Percentiles rank a stretch among this genome's conserved stretches.
Evolutionary conservation across 2,113 vertebrate genomes (phyloP).

Genomic region (Zosterops pallidus): DNA sequence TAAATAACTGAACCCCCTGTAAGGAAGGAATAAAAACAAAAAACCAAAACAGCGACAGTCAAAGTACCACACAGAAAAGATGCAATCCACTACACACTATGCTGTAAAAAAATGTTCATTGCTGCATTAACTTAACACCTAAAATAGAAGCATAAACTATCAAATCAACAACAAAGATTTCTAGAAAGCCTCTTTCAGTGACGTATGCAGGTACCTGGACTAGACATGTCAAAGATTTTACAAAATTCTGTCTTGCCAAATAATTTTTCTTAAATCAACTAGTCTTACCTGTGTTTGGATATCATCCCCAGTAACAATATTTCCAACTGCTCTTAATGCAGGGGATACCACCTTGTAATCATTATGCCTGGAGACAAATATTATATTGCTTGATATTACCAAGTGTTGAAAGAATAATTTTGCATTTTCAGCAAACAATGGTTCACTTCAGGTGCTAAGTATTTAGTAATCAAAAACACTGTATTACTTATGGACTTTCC

Average conservation of each 20-base stretch:
- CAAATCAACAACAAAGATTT: not conserved
- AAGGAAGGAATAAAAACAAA: not conserved
- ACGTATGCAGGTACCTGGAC: rapidly evolving
- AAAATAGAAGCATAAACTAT: not conserved
- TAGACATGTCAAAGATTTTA: not conserved
- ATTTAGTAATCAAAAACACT: not conserved
- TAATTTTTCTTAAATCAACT: not conserved
- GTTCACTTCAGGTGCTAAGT: not conserved
- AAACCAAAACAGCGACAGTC: not conserved
- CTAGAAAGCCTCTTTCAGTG: not conserved
- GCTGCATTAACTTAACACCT: not conserved
- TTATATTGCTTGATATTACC: not conserved
- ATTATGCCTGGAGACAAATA: slow-evolving; percentile 81
- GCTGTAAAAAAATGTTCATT: not conserved
- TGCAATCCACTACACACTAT: not conserved
- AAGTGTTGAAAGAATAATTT: not conserved
- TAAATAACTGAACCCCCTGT: not conserved
- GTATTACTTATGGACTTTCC: not conserved
- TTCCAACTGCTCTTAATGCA: slow-evolving; percentile 89
- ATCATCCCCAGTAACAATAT: slow-evolving; percentile 92
- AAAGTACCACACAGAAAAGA: not conserved
- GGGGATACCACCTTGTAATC: slow-evolving; percentile 93
- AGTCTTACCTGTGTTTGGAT: slow-evolving; percentile 89
- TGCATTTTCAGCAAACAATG: not conserved
- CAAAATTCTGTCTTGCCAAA: not conserved